Evolutionary conservation across 2,797 vertebrate species (phyloP).

Genomic region (Characodon lateralis): DNA sequence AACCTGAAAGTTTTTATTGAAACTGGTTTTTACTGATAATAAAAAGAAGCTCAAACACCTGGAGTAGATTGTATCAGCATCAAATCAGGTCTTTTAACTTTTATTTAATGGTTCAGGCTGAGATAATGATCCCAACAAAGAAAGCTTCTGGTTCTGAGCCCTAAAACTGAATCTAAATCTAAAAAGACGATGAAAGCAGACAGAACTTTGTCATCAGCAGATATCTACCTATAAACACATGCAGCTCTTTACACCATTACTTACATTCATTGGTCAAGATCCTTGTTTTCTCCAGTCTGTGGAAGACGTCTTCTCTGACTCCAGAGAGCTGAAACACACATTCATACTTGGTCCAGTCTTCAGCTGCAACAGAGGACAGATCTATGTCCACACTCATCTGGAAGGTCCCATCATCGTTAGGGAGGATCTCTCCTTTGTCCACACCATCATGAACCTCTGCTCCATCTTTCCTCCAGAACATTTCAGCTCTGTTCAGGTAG

Average conservation of each 20-base stretch:
- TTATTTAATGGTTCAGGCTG: neutral
- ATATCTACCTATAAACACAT: neutral
- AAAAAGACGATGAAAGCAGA: neutral
- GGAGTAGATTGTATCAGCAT: neutral
- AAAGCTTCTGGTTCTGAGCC: neutral
- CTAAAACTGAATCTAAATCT: neutral
- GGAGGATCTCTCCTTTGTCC: neutral
- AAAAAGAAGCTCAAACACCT: neutral
- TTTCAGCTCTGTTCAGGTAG: neutral
- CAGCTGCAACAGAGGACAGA: neutral
- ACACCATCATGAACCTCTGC: neutral
- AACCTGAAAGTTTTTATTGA: neutral
- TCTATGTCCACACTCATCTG: neutral
- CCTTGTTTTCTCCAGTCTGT: constrained; percentile 17
- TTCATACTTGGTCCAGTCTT: neutral
- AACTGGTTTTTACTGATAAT: neutral
- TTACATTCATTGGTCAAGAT: neutral
- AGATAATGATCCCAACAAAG: neutral
- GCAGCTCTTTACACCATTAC: neutral
- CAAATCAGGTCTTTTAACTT: neutral
- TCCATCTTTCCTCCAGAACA: neutral
- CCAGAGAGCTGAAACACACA: constrained; percentile 64
- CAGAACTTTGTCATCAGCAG: neutral
- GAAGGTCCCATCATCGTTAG: neutral
- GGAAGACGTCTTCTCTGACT: constrained; percentile 1